phyloP scores from a whole-genome alignment of 2,888 invertebrate species.

The Trachelus troglodyta region DNA sequence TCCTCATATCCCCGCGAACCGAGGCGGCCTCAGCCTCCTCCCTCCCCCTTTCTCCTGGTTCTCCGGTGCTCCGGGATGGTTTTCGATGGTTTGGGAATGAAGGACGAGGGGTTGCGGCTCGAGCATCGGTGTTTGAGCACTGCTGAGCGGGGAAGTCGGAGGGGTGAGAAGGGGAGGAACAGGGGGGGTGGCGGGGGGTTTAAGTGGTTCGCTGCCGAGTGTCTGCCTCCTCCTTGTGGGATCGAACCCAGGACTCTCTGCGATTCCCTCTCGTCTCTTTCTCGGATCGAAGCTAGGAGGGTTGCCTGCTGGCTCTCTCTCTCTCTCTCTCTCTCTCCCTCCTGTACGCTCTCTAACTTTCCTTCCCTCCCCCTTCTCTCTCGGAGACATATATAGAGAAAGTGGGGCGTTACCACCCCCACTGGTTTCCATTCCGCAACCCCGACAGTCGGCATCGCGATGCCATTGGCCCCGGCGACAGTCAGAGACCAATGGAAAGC shows the following conservation, averaged over 20 bases:
- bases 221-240: conserved; percentile 60
- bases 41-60: conserved; percentile 12
- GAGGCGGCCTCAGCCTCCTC: conserved; percentile 19
- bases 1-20: conserved; percentile 36
- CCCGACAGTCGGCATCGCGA: conserved; percentile 57
- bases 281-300: conserved; percentile 60
- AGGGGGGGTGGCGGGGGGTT: conserved; percentile 42
- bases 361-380: conserved; percentile 22
- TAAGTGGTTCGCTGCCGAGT: conserved; percentile 61
- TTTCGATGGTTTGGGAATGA: conserved; percentile 14
- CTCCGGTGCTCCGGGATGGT: conserved; percentile 14
- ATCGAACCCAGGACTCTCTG: conserved; percentile 53
- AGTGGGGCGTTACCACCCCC: conserved; percentile 59
- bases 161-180: conserved; percentile 25
- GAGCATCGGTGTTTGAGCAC: conserved; percentile 28
- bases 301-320: conserved; percentile 28
- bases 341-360: conserved; percentile 23
- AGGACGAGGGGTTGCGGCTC: conserved; percentile 32
- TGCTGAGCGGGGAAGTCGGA: conserved; percentile 29
- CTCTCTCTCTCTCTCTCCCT: conserved; percentile 26
- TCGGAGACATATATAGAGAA: conserved; percentile 22
- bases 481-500: conserved; percentile 62
- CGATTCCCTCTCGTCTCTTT: conserved; percentile 54
- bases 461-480: conserved; percentile 64
- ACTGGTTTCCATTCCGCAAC: conserved; percentile 45